Conservation (phyloP, 2,113 vertebrate species). For the Athene cunicularia region DNA sequence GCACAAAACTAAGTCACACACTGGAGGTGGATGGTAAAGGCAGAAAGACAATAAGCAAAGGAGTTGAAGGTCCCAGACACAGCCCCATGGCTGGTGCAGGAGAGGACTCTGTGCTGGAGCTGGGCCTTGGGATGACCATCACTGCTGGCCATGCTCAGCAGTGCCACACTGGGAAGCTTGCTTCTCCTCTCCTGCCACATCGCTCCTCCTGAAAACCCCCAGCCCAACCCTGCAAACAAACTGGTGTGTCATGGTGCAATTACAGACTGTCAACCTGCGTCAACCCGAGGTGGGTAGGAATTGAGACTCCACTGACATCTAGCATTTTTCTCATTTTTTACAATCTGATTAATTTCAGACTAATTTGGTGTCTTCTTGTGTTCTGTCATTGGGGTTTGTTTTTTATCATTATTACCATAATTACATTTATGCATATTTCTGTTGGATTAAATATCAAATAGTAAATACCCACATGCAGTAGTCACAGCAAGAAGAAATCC, state of each 20-base stretch:
- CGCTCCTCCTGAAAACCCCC: not conserved
- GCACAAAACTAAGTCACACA: accelerated
- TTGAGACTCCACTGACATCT: not conserved
- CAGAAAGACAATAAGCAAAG: not conserved
- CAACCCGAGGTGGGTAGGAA: not conserved
- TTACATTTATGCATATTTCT: not conserved
- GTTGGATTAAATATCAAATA: not conserved
- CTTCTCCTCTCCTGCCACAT: not conserved
- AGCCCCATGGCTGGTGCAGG: not conserved
- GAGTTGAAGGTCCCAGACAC: not conserved
- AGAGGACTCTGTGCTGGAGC: accelerated
- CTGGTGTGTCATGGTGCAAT: not conserved
- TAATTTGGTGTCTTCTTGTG: not conserved
- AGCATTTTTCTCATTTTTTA: constrained; percentile 49
- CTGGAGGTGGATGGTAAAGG: not conserved
- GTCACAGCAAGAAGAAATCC: not conserved
- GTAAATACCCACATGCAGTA: not conserved
- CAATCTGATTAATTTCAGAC: constrained; percentile 26
- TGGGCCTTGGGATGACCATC: not conserved
- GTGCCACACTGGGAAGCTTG: accelerated
- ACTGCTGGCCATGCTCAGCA: accelerated
- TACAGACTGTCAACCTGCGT: not conserved
- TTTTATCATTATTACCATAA: constrained; percentile 24
- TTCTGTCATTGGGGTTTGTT: not conserved
- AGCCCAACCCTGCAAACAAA: not conserved